Percentiles rank a stretch among this genome's conserved stretches.
Conservation (phyloP, 2,113 vertebrate genomes). For the Pteropus alecto region DNA sequence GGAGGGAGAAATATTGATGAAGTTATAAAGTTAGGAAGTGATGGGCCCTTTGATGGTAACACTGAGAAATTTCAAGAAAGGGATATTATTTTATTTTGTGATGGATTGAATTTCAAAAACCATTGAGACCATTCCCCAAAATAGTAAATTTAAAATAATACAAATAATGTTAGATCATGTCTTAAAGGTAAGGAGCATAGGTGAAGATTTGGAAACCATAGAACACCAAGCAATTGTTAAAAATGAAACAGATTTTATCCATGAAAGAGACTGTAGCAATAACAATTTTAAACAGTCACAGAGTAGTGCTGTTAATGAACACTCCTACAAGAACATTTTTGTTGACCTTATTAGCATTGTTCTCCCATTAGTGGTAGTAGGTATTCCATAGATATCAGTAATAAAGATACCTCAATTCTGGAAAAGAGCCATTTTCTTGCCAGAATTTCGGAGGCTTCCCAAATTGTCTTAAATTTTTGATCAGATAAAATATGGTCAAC, state of each 20-base stretch:
- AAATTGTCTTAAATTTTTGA: constrained; percentile 30
- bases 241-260: constrained; percentile 35
- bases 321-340: constrained; percentile 57
- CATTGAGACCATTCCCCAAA: not conserved
- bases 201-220: constrained; percentile 13
- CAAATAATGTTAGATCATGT: not conserved
- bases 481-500: constrained; percentile 26
- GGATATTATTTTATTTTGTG: constrained; percentile 1
- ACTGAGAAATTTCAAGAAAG: not conserved
- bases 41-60: not conserved
- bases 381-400: not conserved
- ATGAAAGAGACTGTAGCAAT: not conserved
- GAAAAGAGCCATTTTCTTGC: constrained; percentile 3
- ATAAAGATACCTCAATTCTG: constrained; percentile 39
- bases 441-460: constrained; percentile 15
- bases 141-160: constrained; percentile 1
- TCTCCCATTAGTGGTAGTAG: constrained; percentile 50
- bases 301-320: constrained; percentile 31
- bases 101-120: constrained; percentile 15
- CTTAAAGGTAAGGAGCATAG: not conserved
- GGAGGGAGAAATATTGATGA: not conserved
- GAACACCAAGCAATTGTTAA: constrained; percentile 41
- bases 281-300: not conserved
- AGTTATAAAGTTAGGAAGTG: not conserved
- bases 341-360: constrained; percentile 60